Evolutionary conservation across 2,888 invertebrate species (phyloP), one percentile per base, ranked within the genome.

Genomic region (Ichneumoninae sp.): DNA sequence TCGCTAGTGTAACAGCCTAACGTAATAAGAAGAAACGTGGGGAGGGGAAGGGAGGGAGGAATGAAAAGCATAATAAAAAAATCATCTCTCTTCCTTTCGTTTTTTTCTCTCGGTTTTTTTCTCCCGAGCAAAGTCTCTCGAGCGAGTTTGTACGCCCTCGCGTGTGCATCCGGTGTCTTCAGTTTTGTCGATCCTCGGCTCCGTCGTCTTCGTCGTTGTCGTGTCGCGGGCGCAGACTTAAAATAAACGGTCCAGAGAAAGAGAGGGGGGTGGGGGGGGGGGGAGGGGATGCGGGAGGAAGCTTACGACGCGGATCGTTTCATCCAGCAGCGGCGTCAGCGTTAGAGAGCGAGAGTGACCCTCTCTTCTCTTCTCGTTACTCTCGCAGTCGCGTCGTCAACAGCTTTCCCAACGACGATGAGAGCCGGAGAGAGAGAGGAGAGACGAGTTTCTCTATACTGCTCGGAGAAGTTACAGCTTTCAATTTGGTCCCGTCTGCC

Each of bases 381-480:
- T 80, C 80, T 84, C 62, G 60, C 44, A 80, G 72, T 69, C 77
- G 78, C 80, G 74, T 80, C 80, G 77, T 80, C 78, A 66, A 75
- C 44, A 19, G 52, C 57, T 77, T 84, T 76, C 75, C 44, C 30
- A 44, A 70, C 79, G 47, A 22, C 66, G 70, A 62, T 16, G 30
- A 62, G 60, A 33, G 33, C 33, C 68, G 77, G 72, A 77, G 57
- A 3, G 44, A 52, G n/a, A 52, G 7, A n/a, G 52, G 19, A 52
- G n/a, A 52, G 52, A n/a, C 52, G 7, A n/a, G 60, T 79, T 75
- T 75, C 82, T 78, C 80, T 68, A 89, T 87, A 87, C 85, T 83
- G 76, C 86, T 87, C 85, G 86, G 89, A 90, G 89, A 81, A 91
- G 90, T 91, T 91, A 90, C 90, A 89, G 89, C 89, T 91, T 91